phyloP scores from a whole-genome alignment of 2,888 invertebrate species.

The Automeris io region DNA sequence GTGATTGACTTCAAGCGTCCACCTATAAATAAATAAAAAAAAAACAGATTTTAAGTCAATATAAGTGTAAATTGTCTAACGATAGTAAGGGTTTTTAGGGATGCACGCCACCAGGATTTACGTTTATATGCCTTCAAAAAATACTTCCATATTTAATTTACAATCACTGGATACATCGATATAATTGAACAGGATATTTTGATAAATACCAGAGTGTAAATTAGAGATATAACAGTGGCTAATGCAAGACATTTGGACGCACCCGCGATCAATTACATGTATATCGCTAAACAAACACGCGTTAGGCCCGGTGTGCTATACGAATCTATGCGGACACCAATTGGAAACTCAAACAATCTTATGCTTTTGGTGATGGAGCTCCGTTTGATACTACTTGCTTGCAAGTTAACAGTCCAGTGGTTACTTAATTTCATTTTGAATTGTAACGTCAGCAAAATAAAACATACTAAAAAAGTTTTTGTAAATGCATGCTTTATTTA shows the following conservation, averaged over 20 bases:
- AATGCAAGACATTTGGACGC: conserved; percentile 38
- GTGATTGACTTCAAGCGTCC: no score
- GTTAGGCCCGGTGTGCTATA: conserved; percentile 42
- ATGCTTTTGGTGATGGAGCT: conserved; percentile 45
- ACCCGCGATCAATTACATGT: conserved; percentile 54
- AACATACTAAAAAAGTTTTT: no score
- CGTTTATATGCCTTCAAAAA: not conserved
- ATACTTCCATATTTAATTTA: not conserved
- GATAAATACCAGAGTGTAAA: conserved; percentile 8
- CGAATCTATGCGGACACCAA: conserved; percentile 46
- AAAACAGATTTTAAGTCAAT: no score
- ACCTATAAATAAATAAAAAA: no score
- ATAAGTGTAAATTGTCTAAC: no score
- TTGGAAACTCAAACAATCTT: conserved; percentile 56
- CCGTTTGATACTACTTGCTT: conserved; percentile 25
- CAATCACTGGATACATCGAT: not conserved
- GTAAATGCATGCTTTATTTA: no score
- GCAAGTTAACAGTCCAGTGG: conserved; percentile 1
- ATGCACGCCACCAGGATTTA: no score
- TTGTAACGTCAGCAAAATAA: no score
- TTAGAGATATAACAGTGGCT: conserved; percentile 17
- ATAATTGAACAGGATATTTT: conserved; percentile 3
- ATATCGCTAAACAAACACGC: conserved; percentile 64
- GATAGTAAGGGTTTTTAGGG: no score
- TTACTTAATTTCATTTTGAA: no score